phyloP scores from a whole-genome alignment of 1,140 invertebrate genomes.

The Tribolium castaneum region DNA sequence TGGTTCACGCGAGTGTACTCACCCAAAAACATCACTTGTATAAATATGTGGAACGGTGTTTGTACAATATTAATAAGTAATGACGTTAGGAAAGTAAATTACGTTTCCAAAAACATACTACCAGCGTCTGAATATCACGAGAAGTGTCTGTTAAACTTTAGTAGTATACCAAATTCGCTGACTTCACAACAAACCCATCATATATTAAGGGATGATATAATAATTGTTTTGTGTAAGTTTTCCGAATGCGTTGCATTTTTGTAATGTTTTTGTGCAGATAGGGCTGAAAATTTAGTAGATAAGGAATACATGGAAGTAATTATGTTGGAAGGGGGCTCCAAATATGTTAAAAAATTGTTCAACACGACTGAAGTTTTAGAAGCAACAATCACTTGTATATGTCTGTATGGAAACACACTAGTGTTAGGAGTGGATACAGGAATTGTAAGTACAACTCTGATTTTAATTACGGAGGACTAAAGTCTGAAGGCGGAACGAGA shows the following conservation, averaged over 20 bases:
- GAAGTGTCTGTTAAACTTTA: slow-evolving; percentile 25
- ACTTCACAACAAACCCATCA: slow-evolving; percentile 37
- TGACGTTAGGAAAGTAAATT: slow-evolving; percentile 56
- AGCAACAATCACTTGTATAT: slow-evolving; percentile 60
- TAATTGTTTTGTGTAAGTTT: slow-evolving; percentile 58
- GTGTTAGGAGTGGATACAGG: slow-evolving; percentile 58
- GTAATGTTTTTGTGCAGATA: slow-evolving; percentile 50
- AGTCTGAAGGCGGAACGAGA: too few species aligned
- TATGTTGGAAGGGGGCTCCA: slow-evolving; percentile 52
- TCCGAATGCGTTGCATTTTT: not conserved
- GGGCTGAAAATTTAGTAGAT: slow-evolving; percentile 51
- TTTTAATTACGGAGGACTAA: not conserved
- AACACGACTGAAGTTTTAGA: slow-evolving; percentile 59
- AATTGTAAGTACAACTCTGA: slow-evolving; percentile 54
- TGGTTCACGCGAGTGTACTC: slow-evolving; percentile 61
- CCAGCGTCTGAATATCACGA: slow-evolving; percentile 45
- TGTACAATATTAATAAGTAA: slow-evolving; percentile 59
- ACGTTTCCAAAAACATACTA: slow-evolving; percentile 48
- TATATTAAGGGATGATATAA: slow-evolving; percentile 58
- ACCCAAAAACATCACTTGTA: slow-evolving; percentile 56
- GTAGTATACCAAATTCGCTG: slow-evolving; percentile 24
- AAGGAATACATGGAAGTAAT: slow-evolving; percentile 59
- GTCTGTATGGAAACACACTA: slow-evolving; percentile 60
- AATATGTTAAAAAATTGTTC: slow-evolving; percentile 60
- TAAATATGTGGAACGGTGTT: slow-evolving; percentile 59